Conservation (phyloP, 2,888 invertebrate species). For the Ephialtes manifestator region DNA sequence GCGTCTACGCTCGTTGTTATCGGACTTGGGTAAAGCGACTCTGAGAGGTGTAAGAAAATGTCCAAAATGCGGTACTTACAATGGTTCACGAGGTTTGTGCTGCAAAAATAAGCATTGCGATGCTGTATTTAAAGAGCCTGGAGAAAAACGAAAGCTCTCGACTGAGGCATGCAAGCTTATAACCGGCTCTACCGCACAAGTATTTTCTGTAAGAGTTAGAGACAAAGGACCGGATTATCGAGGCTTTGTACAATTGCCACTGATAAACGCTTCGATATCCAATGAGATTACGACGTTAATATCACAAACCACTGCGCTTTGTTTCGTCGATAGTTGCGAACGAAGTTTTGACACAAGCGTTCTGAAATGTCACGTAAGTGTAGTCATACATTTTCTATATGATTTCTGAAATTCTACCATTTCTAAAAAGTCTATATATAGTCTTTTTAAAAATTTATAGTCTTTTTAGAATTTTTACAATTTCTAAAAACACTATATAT, state of each 20-base stretch:
- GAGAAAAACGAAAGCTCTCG: slow-evolving; percentile 87
- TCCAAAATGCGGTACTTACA: slow-evolving; percentile 91
- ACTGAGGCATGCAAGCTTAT: slow-evolving; percentile 90
- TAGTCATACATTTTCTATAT: background rate
- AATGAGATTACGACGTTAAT: slow-evolving; percentile 84
- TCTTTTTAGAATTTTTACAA: too few relatives aligned
- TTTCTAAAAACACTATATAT: too few relatives aligned
- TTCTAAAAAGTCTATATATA: too few relatives aligned
- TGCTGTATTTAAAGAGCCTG: slow-evolving; percentile 89
- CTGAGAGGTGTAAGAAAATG: slow-evolving; percentile 91
- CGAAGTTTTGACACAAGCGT: slow-evolving; percentile 87
- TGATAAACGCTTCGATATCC: slow-evolving; percentile 82
- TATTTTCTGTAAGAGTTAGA: slow-evolving; percentile 90
- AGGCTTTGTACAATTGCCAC: slow-evolving; percentile 90
- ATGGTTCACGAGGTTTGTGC: slow-evolving; percentile 91
- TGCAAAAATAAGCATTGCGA: slow-evolving; percentile 92
- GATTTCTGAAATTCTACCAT: background rate
- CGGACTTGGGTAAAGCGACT: slow-evolving; percentile 89
- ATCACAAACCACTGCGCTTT: slow-evolving; percentile 86
- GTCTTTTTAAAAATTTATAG: too few relatives aligned
- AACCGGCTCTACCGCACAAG: slow-evolving; percentile 88
- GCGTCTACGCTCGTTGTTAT: slow-evolving; percentile 85
- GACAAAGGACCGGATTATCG: slow-evolving; percentile 91
- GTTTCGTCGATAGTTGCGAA: slow-evolving; percentile 88
- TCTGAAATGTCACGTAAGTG: slow-evolving; percentile 87